Base-by-base conservation (phyloP, 2,113 vertebrate genomes). In the Rana temporaria region DNA sequence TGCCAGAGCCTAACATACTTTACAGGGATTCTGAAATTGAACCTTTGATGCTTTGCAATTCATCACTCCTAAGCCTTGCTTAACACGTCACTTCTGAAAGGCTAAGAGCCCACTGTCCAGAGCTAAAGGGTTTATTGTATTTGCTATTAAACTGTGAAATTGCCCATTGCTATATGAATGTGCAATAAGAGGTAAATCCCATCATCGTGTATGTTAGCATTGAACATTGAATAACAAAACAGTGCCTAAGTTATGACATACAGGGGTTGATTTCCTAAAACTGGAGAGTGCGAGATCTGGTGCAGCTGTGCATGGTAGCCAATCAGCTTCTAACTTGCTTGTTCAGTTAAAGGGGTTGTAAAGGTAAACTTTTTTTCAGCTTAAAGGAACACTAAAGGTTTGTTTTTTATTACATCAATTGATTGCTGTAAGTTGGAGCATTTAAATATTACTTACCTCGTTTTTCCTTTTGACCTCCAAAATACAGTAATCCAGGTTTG, bases 71-170 rank as follows among this genome's bases (percentile, higher is more conserved):
- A 80, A 80, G 56, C 78, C 55, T 70, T 80, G 30, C 78, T 80
- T 69, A 80, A 80, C 32, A 52, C 78, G 52, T 71, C 67, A 52
- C 16, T 80, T 80, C 20, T 59, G 78, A 32, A 32, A 20, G 65
- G 77, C 77, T 79, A 56, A 57, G 65, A 70, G 67, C 67, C 15
- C 65, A 80, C 71, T 80, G 78, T 80, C 78, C 78, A 62, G 19
- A 59, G 20, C 78, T 69, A 62, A 62, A 70, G 65, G 67, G 55
- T 59, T 60, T 63, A 80, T 68, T 70, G 56, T 80, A 60, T 80
- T 70, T 80, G 56, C 59, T 80, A 80, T 80, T 71, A 80, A 70
- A 80, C 30, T 80, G 78, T 62, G 38, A 80, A 80, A 80, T 70
- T 26, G 56, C 8, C 78, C 52, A 80, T 70, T n/a, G 20, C 78